These are phyloP conservation scores for Rattus rattus DNA, from an alignment of 2,113 vertebrate genomes.

Conservation along the genomic window DNA sequence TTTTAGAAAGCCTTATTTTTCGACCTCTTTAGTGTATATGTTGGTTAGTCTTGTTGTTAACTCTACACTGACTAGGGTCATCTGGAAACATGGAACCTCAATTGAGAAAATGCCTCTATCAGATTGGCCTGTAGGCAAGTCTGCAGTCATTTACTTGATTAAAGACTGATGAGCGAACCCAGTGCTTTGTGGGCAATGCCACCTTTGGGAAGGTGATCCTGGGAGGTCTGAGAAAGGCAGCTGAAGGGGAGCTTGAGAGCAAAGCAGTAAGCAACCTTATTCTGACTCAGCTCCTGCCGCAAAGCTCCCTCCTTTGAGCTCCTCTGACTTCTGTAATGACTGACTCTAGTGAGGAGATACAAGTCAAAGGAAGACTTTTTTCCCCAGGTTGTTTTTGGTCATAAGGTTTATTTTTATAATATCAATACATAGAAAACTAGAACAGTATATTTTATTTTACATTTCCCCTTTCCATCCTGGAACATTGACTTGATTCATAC, in stretches of 20 bases:
- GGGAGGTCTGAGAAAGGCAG: neutral
- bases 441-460: neutral
- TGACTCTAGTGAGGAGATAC: too few relatives aligned
- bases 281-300: neutral
- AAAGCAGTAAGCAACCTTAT: neutral
- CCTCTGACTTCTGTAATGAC: neutral
- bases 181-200: neutral
- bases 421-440: neutral
- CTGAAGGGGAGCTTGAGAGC: neutral
- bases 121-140: neutral
- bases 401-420: neutral
- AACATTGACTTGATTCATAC: neutral
- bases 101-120: neutral
- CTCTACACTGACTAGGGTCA: neutral
- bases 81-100: neutral
- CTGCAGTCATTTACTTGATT: neutral
- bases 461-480: neutral
- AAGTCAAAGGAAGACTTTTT: neutral
- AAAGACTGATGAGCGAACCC: neutral
- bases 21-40: neutral
- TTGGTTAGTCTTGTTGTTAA: neutral
- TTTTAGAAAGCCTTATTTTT: neutral
- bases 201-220: neutral
- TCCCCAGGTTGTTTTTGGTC: neutral
- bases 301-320: neutral